A percentile compares a stretch with the other conserved stretches of the same genome.
phyloP scores from a whole-genome alignment of 2,797 vertebrate species.

The Chloroceryle amazona region DNA sequence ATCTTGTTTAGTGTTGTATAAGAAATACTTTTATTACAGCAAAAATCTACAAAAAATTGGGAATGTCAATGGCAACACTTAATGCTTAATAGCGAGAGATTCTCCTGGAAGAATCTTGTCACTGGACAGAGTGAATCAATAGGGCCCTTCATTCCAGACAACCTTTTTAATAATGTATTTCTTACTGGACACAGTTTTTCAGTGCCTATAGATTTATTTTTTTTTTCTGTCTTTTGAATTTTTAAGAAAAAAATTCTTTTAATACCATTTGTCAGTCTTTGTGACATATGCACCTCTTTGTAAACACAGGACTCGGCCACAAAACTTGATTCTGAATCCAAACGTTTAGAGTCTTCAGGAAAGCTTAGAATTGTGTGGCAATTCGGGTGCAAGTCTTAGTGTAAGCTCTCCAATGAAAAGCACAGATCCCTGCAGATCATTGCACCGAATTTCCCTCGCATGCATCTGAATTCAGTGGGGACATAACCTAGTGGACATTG shows the following conservation, averaged over 20 bases:
- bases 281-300: not conserved
- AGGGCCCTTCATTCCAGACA: not conserved
- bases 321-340: not conserved
- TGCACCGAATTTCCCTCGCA: not conserved
- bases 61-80: not conserved
- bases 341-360: not conserved
- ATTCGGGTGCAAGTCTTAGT: not conserved
- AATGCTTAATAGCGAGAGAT: not conserved
- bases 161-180: not conserved
- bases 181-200: not conserved
- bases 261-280: not conserved
- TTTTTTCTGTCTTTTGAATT: too few species aligned
- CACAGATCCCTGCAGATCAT: not conserved
- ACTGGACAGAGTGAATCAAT: not conserved
- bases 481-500: not conserved
- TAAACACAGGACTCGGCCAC: not conserved
- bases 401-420: not conserved
- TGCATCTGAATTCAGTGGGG: not conserved
- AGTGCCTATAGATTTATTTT: not conserved
- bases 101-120: not conserved
- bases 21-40: not conserved
- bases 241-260: not conserved
- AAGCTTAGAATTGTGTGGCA: not conserved
- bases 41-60: not conserved
- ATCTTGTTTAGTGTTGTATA: not conserved